Evolutionary conservation across 2,797 vertebrate genomes (phyloP).

Genomic region (Amblyopsis hoosieri): DNA sequence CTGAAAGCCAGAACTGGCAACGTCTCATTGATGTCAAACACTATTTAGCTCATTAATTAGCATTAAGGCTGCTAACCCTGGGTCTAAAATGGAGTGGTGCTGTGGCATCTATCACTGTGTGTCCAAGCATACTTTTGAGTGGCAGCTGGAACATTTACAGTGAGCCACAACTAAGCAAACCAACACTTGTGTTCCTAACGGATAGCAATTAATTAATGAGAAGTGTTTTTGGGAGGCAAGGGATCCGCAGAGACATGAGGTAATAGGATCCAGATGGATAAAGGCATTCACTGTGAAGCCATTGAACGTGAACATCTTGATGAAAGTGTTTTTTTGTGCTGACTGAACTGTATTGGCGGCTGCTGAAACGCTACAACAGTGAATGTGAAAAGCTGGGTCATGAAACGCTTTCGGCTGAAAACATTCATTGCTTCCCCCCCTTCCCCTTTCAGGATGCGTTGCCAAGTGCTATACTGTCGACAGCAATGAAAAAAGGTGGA

Average conservation of each 20-base stretch:
- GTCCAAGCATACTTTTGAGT: neutral
- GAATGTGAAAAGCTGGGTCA: constrained; percentile 19
- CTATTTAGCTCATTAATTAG: constrained; percentile 2
- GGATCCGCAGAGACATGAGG: constrained; percentile 13
- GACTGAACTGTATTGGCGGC: constrained; percentile 12
- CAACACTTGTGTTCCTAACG: constrained; percentile 1
- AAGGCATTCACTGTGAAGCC: neutral
- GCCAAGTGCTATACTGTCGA: constrained; percentile 14
- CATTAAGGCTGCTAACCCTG: neutral
- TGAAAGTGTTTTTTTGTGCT: neutral
- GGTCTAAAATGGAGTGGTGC: neutral
- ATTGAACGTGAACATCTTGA: neutral
- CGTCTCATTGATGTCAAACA: neutral
- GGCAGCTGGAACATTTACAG: neutral
- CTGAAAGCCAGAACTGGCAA: constrained; percentile 2
- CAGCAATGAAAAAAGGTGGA: constrained; percentile 21
- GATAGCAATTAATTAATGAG: constrained; percentile 15
- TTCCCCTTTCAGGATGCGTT: constrained; percentile 1
- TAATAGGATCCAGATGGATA: constrained; percentile 22
- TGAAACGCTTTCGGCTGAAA: constrained; percentile 21
- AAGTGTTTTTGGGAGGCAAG: constrained; percentile 18
- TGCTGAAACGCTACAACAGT: neutral
- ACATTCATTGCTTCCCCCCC: neutral
- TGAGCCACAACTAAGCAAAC: neutral
- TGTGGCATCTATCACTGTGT: neutral